A percentile compares a stretch with the other conserved stretches of the same genome.
These are phyloP conservation scores for Drosophila azteca DNA, from an alignment of 1,140 invertebrate species.

Conservation along the genomic window DNA sequence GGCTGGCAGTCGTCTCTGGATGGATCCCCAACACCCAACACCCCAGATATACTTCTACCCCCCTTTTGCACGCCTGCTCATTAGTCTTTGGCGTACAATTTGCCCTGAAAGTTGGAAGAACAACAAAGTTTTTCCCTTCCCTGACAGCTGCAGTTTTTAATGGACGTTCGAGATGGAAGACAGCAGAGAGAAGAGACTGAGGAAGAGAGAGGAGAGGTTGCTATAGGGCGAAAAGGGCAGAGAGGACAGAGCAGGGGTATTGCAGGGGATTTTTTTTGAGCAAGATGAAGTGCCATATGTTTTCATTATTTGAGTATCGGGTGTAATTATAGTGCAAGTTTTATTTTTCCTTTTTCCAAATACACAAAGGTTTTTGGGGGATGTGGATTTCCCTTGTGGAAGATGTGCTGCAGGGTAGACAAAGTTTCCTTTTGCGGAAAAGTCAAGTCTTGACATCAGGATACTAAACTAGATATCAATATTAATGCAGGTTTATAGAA, in stretches of 20 bases:
- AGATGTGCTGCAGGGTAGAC: no score
- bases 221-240: not conserved
- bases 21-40: not conserved
- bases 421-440: no score
- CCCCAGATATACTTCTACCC: not conserved
- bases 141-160: constrained; percentile 34
- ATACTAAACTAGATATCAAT: not conserved
- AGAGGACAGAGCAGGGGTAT: not conserved
- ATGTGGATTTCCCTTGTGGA: not conserved
- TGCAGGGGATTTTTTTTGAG: not conserved
- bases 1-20: no score
- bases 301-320: constrained; percentile 11
- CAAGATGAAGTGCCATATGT: constrained; percentile 23
- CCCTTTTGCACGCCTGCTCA: constrained; percentile 38
- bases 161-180: constrained; percentile 1
- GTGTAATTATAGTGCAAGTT: constrained; percentile 26
- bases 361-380: not conserved
- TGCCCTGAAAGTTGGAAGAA: constrained; percentile 37
- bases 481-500: no score
- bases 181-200: not conserved
- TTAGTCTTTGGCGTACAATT: constrained; percentile 43
- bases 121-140: constrained; percentile 30
- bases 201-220: no score
- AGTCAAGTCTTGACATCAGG: no score
- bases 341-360: not conserved